Conservation (phyloP, 2,797 vertebrate genomes). For the Lates japonicus region DNA sequence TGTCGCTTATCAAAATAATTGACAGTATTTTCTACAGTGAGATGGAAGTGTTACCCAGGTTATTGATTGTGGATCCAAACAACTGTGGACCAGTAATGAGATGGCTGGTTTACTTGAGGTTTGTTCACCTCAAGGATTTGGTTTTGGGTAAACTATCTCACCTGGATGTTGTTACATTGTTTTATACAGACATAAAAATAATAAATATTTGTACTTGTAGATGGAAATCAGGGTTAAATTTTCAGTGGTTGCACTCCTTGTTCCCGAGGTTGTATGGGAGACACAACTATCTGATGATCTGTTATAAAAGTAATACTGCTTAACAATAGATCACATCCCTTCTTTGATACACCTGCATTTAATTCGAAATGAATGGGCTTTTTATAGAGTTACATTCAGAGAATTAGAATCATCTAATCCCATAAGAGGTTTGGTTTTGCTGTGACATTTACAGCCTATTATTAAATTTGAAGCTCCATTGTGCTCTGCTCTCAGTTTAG, state of each 20-base stretch:
- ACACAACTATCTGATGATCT: slow-evolving; percentile 5
- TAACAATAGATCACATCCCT: neutral
- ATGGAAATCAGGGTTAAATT: neutral
- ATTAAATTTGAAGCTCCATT: neutral
- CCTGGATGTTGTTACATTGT: neutral
- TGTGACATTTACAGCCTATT: neutral
- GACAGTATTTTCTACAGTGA: slow-evolving; percentile 66
- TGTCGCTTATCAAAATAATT: slow-evolving; percentile 78
- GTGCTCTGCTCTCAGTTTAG: neutral
- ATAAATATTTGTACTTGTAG: neutral
- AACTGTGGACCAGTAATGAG: slow-evolving; percentile 53
- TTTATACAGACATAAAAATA: neutral
- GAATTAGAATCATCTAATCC: neutral
- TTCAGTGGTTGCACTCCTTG: neutral
- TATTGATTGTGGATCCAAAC: slow-evolving; percentile 35
- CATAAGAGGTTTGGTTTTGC: slow-evolving; percentile 1
- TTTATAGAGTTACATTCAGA: neutral
- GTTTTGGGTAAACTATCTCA: neutral
- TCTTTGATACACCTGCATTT: neutral
- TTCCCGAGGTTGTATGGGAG: slow-evolving; percentile 1
- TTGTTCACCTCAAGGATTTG: slow-evolving; percentile 16
- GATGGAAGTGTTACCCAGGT: slow-evolving; percentile 36
- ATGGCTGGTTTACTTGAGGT: slow-evolving; percentile 39
- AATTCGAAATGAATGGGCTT: neutral
- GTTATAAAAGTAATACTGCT: neutral